phyloP scores from a whole-genome alignment of 2,888 invertebrate genomes.

The Acronicta alni region DNA sequence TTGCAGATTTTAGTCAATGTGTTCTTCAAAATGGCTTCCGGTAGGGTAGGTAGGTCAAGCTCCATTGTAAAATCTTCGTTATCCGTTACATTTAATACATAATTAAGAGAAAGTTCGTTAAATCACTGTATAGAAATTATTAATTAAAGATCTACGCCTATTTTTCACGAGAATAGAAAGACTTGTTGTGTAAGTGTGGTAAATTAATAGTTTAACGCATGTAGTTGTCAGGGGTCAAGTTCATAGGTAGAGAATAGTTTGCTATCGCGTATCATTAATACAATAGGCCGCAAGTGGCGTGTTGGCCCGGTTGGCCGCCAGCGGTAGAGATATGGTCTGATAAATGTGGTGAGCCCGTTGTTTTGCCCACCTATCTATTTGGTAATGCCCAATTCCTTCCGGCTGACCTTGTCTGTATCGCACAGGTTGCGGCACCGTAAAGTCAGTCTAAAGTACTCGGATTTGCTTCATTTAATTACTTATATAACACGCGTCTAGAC shows the following conservation, averaged over 20 bases:
- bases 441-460: slow-evolving; percentile 28
- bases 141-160: slow-evolving; percentile 3
- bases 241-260: slow-evolving; percentile 59
- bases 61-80: neutral
- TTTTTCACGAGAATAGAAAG: too few relatives aligned
- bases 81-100: neutral
- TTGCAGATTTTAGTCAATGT: too few relatives aligned
- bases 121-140: neutral
- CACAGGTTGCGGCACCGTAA: slow-evolving; percentile 57
- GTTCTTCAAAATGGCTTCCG: too few relatives aligned
- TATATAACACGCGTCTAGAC: neutral
- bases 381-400: slow-evolving; percentile 83
- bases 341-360: slow-evolving; percentile 72
- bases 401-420: slow-evolving; percentile 79
- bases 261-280: slow-evolving; percentile 67
- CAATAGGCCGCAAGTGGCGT: slow-evolving; percentile 56
- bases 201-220: slow-evolving; percentile 19
- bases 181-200: slow-evolving; percentile 5
- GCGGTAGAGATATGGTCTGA: slow-evolving; percentile 75
- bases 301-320: slow-evolving; percentile 52
- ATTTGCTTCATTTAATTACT: slow-evolving; percentile 26
- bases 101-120: neutral
- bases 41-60: too few relatives aligned
- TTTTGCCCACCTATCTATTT: slow-evolving; percentile 78
- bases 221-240: slow-evolving; percentile 67